Base-by-base conservation (phyloP, 1,140 invertebrate species). In the Eupeodes corollae region DNA sequence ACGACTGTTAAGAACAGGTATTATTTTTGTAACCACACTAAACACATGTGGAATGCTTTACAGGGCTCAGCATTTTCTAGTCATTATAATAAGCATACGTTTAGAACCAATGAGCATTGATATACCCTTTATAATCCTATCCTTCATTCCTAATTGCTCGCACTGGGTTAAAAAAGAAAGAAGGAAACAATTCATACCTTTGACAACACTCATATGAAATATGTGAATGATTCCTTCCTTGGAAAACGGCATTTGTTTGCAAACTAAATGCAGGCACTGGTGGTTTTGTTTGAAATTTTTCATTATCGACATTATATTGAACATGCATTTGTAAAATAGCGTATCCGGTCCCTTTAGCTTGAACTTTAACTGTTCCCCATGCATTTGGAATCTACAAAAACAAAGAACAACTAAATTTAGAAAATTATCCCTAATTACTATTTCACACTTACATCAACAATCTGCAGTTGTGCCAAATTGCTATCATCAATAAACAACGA, bases 181-280 rank as follows among this genome's bases (percentile, higher is more conserved):
- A n/a, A n/a, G n/a, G n/a, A n/a, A n/a, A n/a, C n/a, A n/a, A 39
- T 14, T 14, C 53, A 66, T 67, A 88, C 85, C 80, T 85, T 63
- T 88, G 86, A 67, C 88, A 92, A 52, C 80, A 80, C 37, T 80
- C 71, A 56, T 89, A 88, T 10, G 77, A 79, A 48, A 97, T 88
- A 53, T 92, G 88, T 59, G 92, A 96, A 74, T 88, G 86, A 78
- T 97, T 97, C 59, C 91, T 79, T 39, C 92, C 92, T 58, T 83
- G 78, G 69, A 86, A 92, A 53, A 80, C 74, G 15, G 84, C 80
- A 52, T 75, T 75, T 1, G 84, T 80, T 37, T 74, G 59, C 43
- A 91, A 70, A 46, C 80, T 76, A 66, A 93, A 93, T 5, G 91
- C 76, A 35, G 72, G 73, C 30, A 86, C 73, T 6, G 91, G 88